These are phyloP conservation scores for Hyles vespertilio DNA, from an alignment of 1,140 invertebrate genomes.

Conservation along the genomic window DNA sequence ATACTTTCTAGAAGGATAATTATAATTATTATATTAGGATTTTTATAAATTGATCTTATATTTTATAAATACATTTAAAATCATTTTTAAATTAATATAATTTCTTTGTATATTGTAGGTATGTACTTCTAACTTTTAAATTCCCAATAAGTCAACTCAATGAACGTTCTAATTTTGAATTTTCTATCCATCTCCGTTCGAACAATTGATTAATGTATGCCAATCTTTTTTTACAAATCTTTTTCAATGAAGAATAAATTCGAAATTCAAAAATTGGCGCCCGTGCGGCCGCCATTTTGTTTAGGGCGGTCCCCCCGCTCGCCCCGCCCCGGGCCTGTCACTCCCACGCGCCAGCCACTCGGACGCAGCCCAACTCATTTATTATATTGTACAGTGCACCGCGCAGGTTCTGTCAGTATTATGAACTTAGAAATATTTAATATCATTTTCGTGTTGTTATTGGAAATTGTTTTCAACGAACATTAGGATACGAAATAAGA, in stretches of 20 bases:
- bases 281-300: constrained; percentile 70
- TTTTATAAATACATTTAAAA: no score
- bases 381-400: constrained; percentile 63
- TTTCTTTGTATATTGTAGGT: no score
- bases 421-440: neutral
- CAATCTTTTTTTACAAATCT: neutral
- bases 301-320: constrained; percentile 56
- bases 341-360: constrained; percentile 59
- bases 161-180: no score
- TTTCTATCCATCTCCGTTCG: no score
- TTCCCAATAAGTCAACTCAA: no score
- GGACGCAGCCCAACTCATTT: constrained; percentile 74
- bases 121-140: no score
- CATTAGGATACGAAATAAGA: no score
- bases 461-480: neutral
- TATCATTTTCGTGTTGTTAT: neutral
- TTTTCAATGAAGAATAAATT: constrained; percentile 10
- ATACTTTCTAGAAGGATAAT: no score
- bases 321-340: constrained; percentile 54
- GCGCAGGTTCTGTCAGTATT: constrained; percentile 37
- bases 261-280: constrained; percentile 69
- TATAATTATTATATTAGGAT: no score
- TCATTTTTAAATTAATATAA: no score
- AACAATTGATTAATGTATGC: no score
- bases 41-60: no score